Evolutionary conservation across 1,140 invertebrate species (phyloP).

Genomic region (Drosophila auraria): DNA sequence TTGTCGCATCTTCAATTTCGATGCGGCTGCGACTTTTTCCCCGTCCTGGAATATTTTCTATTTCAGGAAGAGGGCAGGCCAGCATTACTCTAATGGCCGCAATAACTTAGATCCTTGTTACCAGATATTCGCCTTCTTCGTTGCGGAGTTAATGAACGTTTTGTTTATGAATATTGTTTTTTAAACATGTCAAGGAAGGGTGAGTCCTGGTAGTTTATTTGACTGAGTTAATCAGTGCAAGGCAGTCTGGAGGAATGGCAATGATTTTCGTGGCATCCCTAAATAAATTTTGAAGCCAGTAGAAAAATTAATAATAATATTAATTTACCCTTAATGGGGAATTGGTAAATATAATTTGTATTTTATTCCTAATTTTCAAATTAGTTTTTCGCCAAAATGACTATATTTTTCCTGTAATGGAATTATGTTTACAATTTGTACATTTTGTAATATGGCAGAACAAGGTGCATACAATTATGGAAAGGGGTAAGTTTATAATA

Average conservation of each 20-base stretch:
- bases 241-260: not conserved
- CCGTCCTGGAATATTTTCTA: conserved; percentile 10
- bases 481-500: no score
- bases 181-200: conserved; percentile 54
- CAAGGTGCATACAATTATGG: no score
- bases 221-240: not conserved
- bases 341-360: no score
- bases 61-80: conserved; percentile 24
- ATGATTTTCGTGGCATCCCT: not conserved
- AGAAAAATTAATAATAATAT: no score
- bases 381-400: no score
- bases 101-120: conserved; percentile 19
- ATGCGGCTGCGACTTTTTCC: conserved; percentile 32
- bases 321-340: no score
- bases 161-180: conserved; percentile 74
- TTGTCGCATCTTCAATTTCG: conserved; percentile 51
- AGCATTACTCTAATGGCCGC: conserved; percentile 12
- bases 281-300: not conserved
- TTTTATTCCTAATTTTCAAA: no score
- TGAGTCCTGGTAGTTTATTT: not conserved
- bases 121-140: not conserved
- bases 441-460: no score
- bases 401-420: no score
- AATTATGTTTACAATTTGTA: no score
- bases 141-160: conserved; percentile 59